A percentile compares a stretch with the other conserved stretches of the same genome.
These are phyloP conservation scores for Mesembrinibis cayennensis DNA, from an alignment of 2,113 vertebrate species.

Conservation along the genomic window DNA sequence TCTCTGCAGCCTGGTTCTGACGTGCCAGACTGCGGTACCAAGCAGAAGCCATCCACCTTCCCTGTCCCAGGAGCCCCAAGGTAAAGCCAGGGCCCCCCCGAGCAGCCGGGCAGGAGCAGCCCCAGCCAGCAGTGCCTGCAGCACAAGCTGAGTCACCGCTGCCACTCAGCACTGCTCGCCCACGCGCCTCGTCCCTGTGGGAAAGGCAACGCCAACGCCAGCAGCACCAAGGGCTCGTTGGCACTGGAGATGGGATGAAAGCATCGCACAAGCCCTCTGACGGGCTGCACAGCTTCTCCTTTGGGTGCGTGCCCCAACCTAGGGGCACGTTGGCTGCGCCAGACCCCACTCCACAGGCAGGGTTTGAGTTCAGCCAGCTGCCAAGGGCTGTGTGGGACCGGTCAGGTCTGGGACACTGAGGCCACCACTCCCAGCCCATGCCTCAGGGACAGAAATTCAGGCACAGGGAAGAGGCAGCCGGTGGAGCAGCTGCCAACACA, in stretches of 20 bases:
- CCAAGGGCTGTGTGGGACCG: neutral
- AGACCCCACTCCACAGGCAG: neutral
- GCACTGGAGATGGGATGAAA: neutral
- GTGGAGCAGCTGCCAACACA: neutral
- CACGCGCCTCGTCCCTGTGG: accelerated
- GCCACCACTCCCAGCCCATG: neutral
- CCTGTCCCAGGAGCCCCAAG: accelerated
- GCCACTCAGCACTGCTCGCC: accelerated
- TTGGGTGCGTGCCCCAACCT: accelerated
- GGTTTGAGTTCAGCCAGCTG: neutral
- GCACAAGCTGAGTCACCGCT: neutral
- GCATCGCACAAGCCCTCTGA: neutral
- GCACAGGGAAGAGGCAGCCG: neutral
- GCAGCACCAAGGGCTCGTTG: neutral
- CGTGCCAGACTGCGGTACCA: neutral
- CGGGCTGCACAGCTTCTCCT: neutral
- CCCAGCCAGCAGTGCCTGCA: accelerated
- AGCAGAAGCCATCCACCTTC: neutral
- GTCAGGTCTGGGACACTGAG: neutral
- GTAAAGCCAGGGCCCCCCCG: neutral
- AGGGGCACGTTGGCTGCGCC: neutral
- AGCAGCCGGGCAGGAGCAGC: neutral
- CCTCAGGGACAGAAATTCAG: neutral
- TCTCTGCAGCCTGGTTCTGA: neutral
- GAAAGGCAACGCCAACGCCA: neutral